A percentile compares a stretch with the other conserved stretches of the same genome.
Conservation (phyloP, 2,888 invertebrate species). For the Temnothorax rugatulus region DNA sequence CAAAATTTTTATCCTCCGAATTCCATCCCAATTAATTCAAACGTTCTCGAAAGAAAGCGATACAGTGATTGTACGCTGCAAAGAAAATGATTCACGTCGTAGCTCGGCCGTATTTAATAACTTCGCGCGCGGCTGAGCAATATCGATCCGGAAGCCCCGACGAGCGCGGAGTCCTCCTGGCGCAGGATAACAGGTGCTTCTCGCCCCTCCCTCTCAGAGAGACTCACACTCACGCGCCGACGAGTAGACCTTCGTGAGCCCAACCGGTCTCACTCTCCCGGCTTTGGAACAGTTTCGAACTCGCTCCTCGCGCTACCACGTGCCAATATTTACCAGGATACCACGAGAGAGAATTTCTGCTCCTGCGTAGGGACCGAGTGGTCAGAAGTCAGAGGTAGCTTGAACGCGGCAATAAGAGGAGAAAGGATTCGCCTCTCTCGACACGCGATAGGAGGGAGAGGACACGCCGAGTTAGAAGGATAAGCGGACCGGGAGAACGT, state of each 20-base stretch:
- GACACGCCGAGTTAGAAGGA: slow-evolving; percentile 64
- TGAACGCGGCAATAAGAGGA: slow-evolving; percentile 27
- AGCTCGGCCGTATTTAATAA: slow-evolving; percentile 48
- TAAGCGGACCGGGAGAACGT: slow-evolving; percentile 68
- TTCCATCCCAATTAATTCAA: neutral
- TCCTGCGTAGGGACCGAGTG: slow-evolving; percentile 35
- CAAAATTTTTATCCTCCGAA: neutral
- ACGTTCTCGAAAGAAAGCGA: slow-evolving; percentile 19
- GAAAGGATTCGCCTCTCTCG: slow-evolving; percentile 25
- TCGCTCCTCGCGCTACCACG: slow-evolving; percentile 79
- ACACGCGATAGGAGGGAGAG: slow-evolving; percentile 48
- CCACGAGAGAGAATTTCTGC: slow-evolving; percentile 68
- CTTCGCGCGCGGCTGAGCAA: slow-evolving; percentile 54
- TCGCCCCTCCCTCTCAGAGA: slow-evolving; percentile 15
- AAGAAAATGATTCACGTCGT: slow-evolving; percentile 33
- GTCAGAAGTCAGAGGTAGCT: neutral
- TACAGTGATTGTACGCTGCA: slow-evolving; percentile 38
- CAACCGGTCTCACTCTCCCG: slow-evolving; percentile 16
- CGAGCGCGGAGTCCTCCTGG: slow-evolving; percentile 47
- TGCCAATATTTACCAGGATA: slow-evolving; percentile 83
- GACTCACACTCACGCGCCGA: neutral
- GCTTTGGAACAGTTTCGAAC: slow-evolving; percentile 61
- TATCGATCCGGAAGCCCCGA: slow-evolving; percentile 59
- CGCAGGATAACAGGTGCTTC: slow-evolving; percentile 60
- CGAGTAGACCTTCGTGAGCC: slow-evolving; percentile 37